Conservation (phyloP, 2,797 vertebrate species). For the Garrulus glandarius region DNA sequence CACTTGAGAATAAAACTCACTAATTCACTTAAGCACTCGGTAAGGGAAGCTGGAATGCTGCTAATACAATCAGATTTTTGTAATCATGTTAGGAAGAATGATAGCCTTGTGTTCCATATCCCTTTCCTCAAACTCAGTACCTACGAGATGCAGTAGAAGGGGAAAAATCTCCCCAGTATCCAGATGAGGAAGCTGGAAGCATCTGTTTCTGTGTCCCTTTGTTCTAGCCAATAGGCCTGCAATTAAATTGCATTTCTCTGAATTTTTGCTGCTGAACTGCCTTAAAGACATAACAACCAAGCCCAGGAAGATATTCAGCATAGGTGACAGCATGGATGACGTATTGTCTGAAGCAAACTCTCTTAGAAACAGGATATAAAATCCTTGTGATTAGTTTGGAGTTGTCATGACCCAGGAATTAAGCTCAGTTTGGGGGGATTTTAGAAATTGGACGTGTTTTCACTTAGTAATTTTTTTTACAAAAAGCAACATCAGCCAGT, state of each 20-base stretch:
- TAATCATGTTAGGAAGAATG: slow-evolving; percentile 33
- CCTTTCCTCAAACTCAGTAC: background rate
- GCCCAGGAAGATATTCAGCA: background rate
- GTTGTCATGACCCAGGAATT: background rate
- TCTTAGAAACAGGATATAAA: background rate
- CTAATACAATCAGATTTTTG: slow-evolving; percentile 30
- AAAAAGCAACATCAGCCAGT: background rate
- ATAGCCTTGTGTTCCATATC: background rate
- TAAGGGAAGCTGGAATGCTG: slow-evolving; percentile 29
- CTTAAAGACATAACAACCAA: background rate
- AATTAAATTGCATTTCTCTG: background rate
- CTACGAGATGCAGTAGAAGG: background rate
- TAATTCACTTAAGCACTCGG: background rate
- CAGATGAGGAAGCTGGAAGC: background rate
- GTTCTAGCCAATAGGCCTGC: background rate
- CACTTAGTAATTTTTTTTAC: background rate
- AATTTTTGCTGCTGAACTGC: background rate
- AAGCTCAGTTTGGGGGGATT: background rate
- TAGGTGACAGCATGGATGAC: background rate
- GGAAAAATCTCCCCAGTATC: background rate
- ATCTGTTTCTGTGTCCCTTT: background rate
- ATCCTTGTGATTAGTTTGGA: background rate
- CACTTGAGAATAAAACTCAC: background rate
- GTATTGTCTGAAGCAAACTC: background rate
- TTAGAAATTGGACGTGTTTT: background rate